Conservation (phyloP, 2,888 invertebrate genomes). For the Macrophya annulata region DNA sequence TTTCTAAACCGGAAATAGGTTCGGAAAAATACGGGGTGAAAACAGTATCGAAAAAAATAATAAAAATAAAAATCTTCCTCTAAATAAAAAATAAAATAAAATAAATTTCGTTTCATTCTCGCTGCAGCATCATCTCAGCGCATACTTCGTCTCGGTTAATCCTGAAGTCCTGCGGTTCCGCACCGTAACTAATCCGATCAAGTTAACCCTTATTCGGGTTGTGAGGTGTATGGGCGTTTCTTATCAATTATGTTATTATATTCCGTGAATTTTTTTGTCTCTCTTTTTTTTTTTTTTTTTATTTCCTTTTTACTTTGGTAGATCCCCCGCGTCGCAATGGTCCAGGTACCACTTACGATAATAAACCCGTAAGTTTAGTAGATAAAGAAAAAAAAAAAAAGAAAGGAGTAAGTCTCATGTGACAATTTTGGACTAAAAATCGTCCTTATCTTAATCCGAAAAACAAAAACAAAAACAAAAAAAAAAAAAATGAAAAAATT, state of each 20-base stretch:
- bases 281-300: not conserved
- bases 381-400: too few species aligned
- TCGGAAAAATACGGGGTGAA: too few species aligned
- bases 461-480: not conserved
- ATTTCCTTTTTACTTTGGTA: not conserved
- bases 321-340: not conserved
- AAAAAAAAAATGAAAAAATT: not conserved
- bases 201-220: conserved; percentile 18
- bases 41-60: not conserved
- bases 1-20: too few species aligned
- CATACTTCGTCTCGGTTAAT: not conserved
- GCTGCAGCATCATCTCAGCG: not conserved
- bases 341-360: not conserved
- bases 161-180: too few species aligned
- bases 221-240: conserved; percentile 27
- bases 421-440: not conserved
- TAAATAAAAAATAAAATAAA: not conserved
- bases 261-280: conserved; percentile 8
- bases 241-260: conserved; percentile 18
- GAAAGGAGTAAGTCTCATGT: not conserved
- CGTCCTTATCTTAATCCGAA: not conserved
- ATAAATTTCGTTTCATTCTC: not conserved
- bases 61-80: not conserved
- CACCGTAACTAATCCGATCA: conserved; percentile 35
- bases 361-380: not conserved